Conservation (phyloP, 2,113 vertebrate species). For the Clinocottus analis region DNA sequence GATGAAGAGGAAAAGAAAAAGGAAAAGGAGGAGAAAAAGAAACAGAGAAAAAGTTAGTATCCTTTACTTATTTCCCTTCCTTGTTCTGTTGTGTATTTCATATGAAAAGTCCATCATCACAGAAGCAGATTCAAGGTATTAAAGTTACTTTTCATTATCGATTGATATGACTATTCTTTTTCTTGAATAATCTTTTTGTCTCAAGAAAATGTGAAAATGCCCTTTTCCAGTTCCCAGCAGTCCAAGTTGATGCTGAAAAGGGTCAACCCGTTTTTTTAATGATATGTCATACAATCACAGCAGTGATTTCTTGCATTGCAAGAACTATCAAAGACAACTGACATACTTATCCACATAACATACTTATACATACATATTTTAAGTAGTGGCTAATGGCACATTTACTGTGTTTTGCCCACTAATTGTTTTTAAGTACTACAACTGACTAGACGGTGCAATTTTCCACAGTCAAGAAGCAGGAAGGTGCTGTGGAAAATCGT, state of each 20-base stretch:
- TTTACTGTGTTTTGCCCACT: neutral
- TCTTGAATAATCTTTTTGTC: neutral
- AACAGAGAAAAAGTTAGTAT: slow-evolving; percentile 94
- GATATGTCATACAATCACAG: neutral
- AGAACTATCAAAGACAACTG: neutral
- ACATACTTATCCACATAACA: neutral
- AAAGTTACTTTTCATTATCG: neutral
- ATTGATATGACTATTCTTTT: neutral
- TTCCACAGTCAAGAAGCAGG: slow-evolving; percentile 96
- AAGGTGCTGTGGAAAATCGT: slow-evolving; percentile 93
- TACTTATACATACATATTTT: neutral
- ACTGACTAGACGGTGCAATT: slow-evolving; percentile 50
- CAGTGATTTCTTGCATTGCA: neutral
- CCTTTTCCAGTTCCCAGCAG: neutral
- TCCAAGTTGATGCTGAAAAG: neutral
- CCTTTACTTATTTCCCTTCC: neutral
- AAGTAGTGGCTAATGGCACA: neutral
- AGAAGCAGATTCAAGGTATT: neutral
- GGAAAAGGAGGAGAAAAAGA: slow-evolving; percentile 95
- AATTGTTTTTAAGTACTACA: neutral
- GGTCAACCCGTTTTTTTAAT: too few species aligned
- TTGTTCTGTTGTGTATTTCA: slow-evolving; percentile 14
- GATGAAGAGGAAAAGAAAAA: slow-evolving; percentile 92
- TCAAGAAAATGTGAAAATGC: neutral
- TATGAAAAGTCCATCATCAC: neutral